phyloP scores from a whole-genome alignment of 2,888 invertebrate species.

The Shargacucullia verbasci region DNA sequence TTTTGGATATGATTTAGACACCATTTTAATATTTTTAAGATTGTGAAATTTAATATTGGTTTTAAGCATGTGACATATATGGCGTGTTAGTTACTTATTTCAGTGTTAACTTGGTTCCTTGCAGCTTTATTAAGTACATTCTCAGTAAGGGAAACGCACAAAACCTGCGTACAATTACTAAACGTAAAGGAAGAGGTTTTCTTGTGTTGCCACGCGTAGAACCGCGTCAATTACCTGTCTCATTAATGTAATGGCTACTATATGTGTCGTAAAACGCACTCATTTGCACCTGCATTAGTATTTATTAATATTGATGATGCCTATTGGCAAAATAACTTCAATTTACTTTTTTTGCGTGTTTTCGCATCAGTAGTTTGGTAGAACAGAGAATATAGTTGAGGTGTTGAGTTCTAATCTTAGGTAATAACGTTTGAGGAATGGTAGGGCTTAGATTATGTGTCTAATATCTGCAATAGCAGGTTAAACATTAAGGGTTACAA shows the following conservation, averaged over 20 bases:
- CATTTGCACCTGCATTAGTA: conserved; percentile 3
- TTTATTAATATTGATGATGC: conserved; percentile 39
- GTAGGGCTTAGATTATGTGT: too few species aligned
- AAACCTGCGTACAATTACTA: conserved; percentile 17
- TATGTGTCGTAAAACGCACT: conserved; percentile 36
- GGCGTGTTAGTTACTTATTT: too few species aligned
- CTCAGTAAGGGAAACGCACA: conserved; percentile 12
- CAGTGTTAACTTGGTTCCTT: background rate
- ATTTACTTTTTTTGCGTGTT: conserved; percentile 7
- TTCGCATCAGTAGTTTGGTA: background rate
- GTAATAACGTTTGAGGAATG: too few species aligned
- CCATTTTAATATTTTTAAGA: too few species aligned
- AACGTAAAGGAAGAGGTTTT: conserved; percentile 37
- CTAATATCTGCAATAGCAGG: too few species aligned
- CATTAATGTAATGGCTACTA: conserved; percentile 24
- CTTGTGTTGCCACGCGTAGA: conserved; percentile 28
- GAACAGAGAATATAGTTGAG: background rate
- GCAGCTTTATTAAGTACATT: background rate
- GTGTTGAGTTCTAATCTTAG: background rate
- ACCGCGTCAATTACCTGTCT: conserved; percentile 41
- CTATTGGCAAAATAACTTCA: conserved; percentile 15
- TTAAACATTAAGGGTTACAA: too few species aligned
- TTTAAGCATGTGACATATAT: too few species aligned
- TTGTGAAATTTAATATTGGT: too few species aligned
- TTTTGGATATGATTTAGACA: too few species aligned